Percentiles rank a stretch among this genome's conserved stretches.
Evolutionary conservation across 2,888 invertebrate species (phyloP).

Genomic region (Chrysolina americana): DNA sequence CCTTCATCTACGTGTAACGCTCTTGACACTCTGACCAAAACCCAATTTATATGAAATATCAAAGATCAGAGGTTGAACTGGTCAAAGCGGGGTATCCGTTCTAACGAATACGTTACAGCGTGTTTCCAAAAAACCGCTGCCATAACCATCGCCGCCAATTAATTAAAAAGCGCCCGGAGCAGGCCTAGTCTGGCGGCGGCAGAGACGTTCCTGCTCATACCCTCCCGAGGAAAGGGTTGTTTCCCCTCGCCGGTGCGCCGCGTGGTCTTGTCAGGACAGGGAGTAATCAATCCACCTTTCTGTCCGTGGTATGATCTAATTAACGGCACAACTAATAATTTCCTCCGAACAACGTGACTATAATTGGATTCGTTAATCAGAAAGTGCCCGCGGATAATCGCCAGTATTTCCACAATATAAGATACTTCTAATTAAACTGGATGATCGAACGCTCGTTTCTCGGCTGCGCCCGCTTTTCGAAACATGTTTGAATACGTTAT

Average conservation of each 20-base stretch:
- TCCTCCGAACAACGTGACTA: conserved; percentile 69
- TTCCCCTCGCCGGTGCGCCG: conserved; percentile 32
- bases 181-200: not conserved
- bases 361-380: conserved; percentile 71
- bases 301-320: conserved; percentile 66
- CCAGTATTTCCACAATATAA: conserved; percentile 63
- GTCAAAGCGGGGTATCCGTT: not conserved
- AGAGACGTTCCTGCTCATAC: conserved; percentile 16
- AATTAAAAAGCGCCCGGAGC: conserved; percentile 36
- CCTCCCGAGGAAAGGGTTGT: conserved; percentile 40
- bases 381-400: conserved; percentile 69
- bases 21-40: no score
- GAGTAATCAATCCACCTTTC: conserved; percentile 58
- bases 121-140: not conserved
- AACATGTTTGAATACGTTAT: conserved; percentile 45
- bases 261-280: conserved; percentile 43
- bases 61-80: no score
- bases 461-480: conserved; percentile 32
- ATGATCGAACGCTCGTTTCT: conserved; percentile 51
- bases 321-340: conserved; percentile 70
- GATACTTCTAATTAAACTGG: conserved; percentile 62
- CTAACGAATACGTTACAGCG: not conserved
- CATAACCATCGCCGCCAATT: conserved; percentile 36
- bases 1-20: no score
- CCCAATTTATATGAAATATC: no score